These are phyloP conservation scores for Bombus affinis DNA, from an alignment of 1,140 invertebrate genomes.

Conservation along the genomic window DNA sequence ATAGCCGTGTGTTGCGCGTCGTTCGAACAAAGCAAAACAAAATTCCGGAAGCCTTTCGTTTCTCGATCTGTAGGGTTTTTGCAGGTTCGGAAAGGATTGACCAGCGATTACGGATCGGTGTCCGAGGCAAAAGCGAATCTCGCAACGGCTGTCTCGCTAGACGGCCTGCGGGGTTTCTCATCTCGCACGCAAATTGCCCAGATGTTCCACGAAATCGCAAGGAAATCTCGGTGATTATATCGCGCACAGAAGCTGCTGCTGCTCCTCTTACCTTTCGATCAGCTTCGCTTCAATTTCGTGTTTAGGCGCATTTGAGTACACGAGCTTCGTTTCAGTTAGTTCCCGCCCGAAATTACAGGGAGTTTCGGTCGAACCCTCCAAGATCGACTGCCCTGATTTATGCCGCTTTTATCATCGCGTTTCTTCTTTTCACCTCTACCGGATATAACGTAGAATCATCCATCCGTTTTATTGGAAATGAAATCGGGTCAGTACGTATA, in stretches of 20 bases:
- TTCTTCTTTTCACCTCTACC: not conserved
- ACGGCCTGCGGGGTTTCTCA: slow-evolving; percentile 61
- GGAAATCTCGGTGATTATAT: slow-evolving; percentile 79
- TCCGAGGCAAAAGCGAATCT: slow-evolving; percentile 24
- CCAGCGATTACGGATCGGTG: slow-evolving; percentile 32
- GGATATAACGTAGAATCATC: too few relatives aligned
- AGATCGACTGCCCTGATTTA: slow-evolving; percentile 21
- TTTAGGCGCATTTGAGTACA: slow-evolving; percentile 54
- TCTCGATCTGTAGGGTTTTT: slow-evolving; percentile 38
- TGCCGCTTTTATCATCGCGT: slow-evolving; percentile 32
- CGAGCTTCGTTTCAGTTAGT: slow-evolving; percentile 22
- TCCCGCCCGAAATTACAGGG: slow-evolving; percentile 59
- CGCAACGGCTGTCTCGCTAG: slow-evolving; percentile 14
- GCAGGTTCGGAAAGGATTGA: not conserved
- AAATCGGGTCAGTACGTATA: not conserved
- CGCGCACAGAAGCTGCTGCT: slow-evolving; percentile 70
- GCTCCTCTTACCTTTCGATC: slow-evolving; percentile 30
- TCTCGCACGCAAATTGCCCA: slow-evolving; percentile 78
- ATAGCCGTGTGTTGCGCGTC: not conserved
- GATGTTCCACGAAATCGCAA: slow-evolving; percentile 78
- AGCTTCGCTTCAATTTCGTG: slow-evolving; percentile 46
- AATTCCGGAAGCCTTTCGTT: slow-evolving; percentile 48
- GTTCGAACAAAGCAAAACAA: not conserved
- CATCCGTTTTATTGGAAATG: not conserved
- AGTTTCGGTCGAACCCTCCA: not conserved